phyloP scores from a whole-genome alignment of 2,797 vertebrate genomes.

The Arctocebus calabarensis region DNA sequence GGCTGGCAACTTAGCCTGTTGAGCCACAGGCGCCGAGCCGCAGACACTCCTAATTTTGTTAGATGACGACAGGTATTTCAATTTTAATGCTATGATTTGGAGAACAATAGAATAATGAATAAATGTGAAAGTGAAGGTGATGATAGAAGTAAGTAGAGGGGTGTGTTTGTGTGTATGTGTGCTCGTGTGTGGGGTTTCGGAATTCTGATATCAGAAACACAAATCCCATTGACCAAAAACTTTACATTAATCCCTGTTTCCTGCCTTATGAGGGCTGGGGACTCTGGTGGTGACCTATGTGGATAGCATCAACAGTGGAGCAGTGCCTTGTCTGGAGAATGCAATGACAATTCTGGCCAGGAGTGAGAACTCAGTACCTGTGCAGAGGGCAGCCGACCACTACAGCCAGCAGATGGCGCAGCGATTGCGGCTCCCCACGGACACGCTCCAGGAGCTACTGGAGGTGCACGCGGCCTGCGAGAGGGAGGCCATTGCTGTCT shows the following conservation, averaged over 20 bases:
- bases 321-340: slow-evolving; percentile 64
- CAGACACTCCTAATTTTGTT: not conserved
- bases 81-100: not conserved
- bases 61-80: not conserved
- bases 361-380: too few species aligned
- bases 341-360: slow-evolving; percentile 49
- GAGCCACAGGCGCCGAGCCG: too few species aligned
- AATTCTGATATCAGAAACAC: not conserved
- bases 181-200: not conserved
- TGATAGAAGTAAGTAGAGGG: not conserved
- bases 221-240: not conserved
- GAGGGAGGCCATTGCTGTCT: slow-evolving; percentile 51
- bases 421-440: slow-evolving; percentile 44
- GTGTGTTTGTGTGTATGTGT: not conserved
- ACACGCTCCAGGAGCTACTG: slow-evolving; percentile 66
- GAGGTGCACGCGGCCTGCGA: not conserved
- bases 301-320: slow-evolving; percentile 56
- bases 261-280: slow-evolving; percentile 14
- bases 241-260: not conserved
- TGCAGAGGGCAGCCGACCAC: too few species aligned
- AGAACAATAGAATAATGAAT: not conserved
- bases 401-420: slow-evolving; percentile 72
- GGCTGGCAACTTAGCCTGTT: too few species aligned
- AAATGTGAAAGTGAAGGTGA: not conserved
- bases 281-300: slow-evolving; percentile 54